A percentile compares a stretch with the other conserved stretches of the same genome.
phyloP scores from a whole-genome alignment of 2,797 vertebrate genomes.

The Semaprochilodus insignis region DNA sequence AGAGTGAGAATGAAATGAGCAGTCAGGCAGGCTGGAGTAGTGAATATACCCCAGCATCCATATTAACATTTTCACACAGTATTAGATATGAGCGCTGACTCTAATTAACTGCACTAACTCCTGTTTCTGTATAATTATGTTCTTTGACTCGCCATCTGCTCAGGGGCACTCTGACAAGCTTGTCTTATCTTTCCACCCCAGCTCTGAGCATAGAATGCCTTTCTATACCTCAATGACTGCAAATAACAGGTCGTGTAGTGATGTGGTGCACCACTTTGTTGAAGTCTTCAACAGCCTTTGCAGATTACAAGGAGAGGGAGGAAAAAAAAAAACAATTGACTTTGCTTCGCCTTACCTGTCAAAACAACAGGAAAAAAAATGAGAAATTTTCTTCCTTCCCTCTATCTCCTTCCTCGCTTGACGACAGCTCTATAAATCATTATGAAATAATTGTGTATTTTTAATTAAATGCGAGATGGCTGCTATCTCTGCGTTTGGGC shows the following conservation, averaged over 20 bases:
- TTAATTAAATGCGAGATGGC: slow-evolving; percentile 63
- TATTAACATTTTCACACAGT: slow-evolving; percentile 37
- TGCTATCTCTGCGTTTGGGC: slow-evolving; percentile 50
- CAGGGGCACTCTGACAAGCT: slow-evolving; percentile 49
- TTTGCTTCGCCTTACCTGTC: slow-evolving; percentile 62
- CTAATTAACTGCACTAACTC: slow-evolving; percentile 58
- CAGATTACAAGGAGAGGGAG: slow-evolving; percentile 52
- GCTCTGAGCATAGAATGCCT: slow-evolving; percentile 43
- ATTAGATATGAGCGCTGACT: slow-evolving; percentile 52
- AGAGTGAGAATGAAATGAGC: slow-evolving; percentile 22
- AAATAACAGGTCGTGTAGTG: slow-evolving; percentile 58
- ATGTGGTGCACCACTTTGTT: slow-evolving; percentile 49
- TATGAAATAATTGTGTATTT: slow-evolving; percentile 66
- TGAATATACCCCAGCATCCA: slow-evolving; percentile 25
- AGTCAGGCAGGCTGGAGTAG: slow-evolving; percentile 23
- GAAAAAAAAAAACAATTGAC: slow-evolving; percentile 56
- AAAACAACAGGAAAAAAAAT: slow-evolving; percentile 53
- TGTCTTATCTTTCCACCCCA: slow-evolving; percentile 58
- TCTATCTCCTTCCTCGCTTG: slow-evolving; percentile 48
- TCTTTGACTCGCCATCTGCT: slow-evolving; percentile 58
- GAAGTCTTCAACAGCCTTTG: slow-evolving; percentile 51
- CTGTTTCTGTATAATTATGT: slow-evolving; percentile 58
- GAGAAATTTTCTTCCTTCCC: slow-evolving; percentile 51
- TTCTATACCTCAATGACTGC: slow-evolving; percentile 49
- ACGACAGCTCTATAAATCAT: slow-evolving; percentile 62